A percentile compares a stretch with the other conserved stretches of the same genome.
Evolutionary conservation across 2,113 vertebrate genomes (phyloP).

Genomic region (Silurus meridionalis): DNA sequence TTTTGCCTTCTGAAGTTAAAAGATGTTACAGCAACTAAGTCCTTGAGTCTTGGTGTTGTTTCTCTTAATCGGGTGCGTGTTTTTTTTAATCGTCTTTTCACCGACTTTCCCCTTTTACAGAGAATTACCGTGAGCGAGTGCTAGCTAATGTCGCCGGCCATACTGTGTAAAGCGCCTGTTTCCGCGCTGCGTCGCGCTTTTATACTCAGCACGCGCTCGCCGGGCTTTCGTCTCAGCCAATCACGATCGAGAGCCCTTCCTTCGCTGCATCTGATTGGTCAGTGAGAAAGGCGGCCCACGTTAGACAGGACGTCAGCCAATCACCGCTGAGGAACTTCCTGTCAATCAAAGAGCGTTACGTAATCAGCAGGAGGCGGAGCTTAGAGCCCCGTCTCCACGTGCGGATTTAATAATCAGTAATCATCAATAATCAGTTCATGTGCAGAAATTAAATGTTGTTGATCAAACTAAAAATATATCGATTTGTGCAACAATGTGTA

Average conservation of each 20-base stretch:
- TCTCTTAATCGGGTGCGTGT: constrained; percentile 66
- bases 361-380: not conserved
- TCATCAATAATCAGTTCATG: too few species aligned
- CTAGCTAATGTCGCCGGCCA: constrained; percentile 99
- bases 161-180: constrained; percentile 90
- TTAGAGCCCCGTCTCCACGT: too few species aligned
- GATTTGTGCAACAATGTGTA: too few species aligned
- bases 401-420: too few species aligned
- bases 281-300: rapidly evolving
- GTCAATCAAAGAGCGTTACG: constrained; percentile 42
- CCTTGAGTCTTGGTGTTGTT: constrained; percentile 69
- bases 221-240: constrained; percentile 34
- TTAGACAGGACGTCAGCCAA: not conserved
- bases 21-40: constrained; percentile 72
- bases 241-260: not conserved
- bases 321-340: not conserved
- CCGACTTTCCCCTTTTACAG: constrained; percentile 91
- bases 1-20: constrained; percentile 64
- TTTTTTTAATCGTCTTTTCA: constrained; percentile 44
- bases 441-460: too few species aligned
- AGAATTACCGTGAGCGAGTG: constrained; percentile 93
- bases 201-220: constrained; percentile 64
- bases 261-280: constrained; percentile 41
- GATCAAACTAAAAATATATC: too few species aligned
- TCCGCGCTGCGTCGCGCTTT: constrained; percentile 60